Conservation (phyloP, 2,113 vertebrate genomes). For the Naja naja region DNA sequence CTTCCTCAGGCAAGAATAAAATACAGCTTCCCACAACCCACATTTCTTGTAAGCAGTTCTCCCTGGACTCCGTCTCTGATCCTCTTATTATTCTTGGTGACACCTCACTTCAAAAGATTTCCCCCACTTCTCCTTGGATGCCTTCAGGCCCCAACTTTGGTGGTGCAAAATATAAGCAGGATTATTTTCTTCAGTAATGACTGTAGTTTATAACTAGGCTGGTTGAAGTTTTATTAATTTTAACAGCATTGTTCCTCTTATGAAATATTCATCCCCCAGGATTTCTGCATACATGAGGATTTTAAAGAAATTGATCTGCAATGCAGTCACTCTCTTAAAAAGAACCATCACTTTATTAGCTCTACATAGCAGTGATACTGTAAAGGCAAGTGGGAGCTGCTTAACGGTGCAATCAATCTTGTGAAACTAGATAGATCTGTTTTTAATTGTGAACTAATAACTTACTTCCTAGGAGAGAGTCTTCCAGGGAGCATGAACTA, state of each 20-base stretch:
- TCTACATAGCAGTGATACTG: slow-evolving; percentile 52
- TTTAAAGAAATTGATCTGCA: slow-evolving; percentile 71
- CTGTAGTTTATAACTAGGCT: slow-evolving; percentile 68
- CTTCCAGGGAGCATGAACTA: slow-evolving; percentile 20
- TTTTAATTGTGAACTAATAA: slow-evolving; percentile 51
- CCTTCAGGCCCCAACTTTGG: slow-evolving; percentile 58
- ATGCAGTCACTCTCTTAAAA: slow-evolving; percentile 67
- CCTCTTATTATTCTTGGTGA: slow-evolving; percentile 34
- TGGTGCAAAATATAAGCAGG: slow-evolving; percentile 64
- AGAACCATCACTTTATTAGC: slow-evolving; percentile 67
- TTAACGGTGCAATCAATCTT: slow-evolving; percentile 51
- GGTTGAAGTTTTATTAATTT: slow-evolving; percentile 65
- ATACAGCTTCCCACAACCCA: slow-evolving; percentile 9
- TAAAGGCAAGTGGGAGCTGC: slow-evolving; percentile 37
- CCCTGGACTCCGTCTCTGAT: background rate
- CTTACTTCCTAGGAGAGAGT: slow-evolving; percentile 28
- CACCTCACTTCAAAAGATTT: slow-evolving; percentile 47
- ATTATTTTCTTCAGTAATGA: slow-evolving; percentile 60
- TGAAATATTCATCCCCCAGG: slow-evolving; percentile 72
- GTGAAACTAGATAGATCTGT: slow-evolving; percentile 51
- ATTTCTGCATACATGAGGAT: slow-evolving; percentile 66
- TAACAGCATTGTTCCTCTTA: slow-evolving; percentile 69
- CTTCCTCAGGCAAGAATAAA: slow-evolving; percentile 12
- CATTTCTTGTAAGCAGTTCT: slow-evolving; percentile 20
- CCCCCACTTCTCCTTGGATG: slow-evolving; percentile 23